Evolutionary conservation across 1,140 invertebrate genomes (phyloP), one percentile per base, ranked within the genome.

Genomic region (Ericerus pela): DNA sequence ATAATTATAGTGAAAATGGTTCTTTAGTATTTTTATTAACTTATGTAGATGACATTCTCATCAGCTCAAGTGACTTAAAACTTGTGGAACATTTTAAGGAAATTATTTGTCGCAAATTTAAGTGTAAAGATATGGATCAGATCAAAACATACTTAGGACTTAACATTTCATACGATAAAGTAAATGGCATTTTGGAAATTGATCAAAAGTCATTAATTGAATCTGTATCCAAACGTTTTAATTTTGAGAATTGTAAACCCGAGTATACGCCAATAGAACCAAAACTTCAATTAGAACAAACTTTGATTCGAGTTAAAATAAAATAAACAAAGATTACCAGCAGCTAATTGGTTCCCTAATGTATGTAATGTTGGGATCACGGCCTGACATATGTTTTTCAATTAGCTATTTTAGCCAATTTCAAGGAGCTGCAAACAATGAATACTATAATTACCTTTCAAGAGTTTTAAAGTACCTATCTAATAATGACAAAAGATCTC

Each of bases 261-360:
- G 22, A 22, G n/a, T 16, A 11, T 4, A 52, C 51, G 5, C 51
- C 51, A 5, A 52, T 8, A n/a, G 51, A 52, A 22, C n/a, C n/a
- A 3, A 16, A 5, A 5, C 6, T 8, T 20, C 27, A 3, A 52
- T 8, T 30, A 16, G 5, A 27, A 5, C n/a, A n/a, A n/a, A 12
- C 33, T 12, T 16, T 52, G 20, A 52, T 22, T 3, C 5, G 16
- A n/a, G 27, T 52, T 5, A 20, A 5, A 22, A 52, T 16, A 14
- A 5, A n/a, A 41, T 14, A 41, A 3, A n/a, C 3, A 4, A 41
- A 5, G n/a, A n/a, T 5, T 8, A 8, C 24, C 16, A 22, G n/a
- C n/a, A 43, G n/a, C 16, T 43, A 43, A 43, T 43, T 14, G 65
- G 67, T 29, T 61, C 62, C 33, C 18, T 67, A 16, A n/a, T n/a